Percentiles rank a stretch among this genome's conserved stretches.
phyloP scores from a whole-genome alignment of 1,140 invertebrate genomes.

The Zaprionus vittiger region DNA sequence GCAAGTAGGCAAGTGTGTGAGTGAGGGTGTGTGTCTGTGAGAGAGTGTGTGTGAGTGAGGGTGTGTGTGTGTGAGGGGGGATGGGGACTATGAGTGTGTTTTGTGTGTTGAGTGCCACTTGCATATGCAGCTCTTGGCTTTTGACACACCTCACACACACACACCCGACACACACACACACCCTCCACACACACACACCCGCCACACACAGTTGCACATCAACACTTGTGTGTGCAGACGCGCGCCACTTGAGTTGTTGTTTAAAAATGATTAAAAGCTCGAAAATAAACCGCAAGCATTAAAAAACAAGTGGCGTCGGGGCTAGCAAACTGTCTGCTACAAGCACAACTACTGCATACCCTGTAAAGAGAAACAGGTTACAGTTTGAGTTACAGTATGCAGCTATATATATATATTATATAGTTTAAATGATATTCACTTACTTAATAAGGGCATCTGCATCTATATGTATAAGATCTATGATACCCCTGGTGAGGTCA shows the following conservation, averaged over 20 bases:
- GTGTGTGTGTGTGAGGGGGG: slow-evolving; percentile 22
- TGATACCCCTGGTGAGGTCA: too few species aligned
- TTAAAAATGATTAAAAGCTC: slow-evolving; percentile 67
- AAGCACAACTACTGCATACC: slow-evolving; percentile 8
- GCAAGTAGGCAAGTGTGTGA: neutral
- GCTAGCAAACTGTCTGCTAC: neutral
- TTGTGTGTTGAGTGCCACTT: slow-evolving; percentile 57
- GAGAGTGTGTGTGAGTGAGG: neutral
- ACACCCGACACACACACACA: slow-evolving; percentile 5
- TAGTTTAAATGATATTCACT: too few species aligned
- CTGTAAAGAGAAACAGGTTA: neutral
- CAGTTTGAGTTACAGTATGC: too few species aligned
- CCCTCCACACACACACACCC: slow-evolving; percentile 2
- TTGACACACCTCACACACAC: slow-evolving; percentile 35
- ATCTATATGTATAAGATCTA: too few species aligned
- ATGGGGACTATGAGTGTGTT: slow-evolving; percentile 31
- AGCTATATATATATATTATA: too few species aligned
- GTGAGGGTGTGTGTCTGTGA: neutral
- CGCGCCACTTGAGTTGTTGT: slow-evolving; percentile 60
- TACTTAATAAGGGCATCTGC: too few species aligned
- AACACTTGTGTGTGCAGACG: slow-evolving; percentile 38
- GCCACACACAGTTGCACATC: slow-evolving; percentile 18
- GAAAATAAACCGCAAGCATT: slow-evolving; percentile 37
- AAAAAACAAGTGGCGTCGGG: slow-evolving; percentile 17
- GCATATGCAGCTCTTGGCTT: slow-evolving; percentile 47